Base-by-base conservation (phyloP, 2,888 invertebrate genomes). In the Aporophyla lueneburgensis region DNA sequence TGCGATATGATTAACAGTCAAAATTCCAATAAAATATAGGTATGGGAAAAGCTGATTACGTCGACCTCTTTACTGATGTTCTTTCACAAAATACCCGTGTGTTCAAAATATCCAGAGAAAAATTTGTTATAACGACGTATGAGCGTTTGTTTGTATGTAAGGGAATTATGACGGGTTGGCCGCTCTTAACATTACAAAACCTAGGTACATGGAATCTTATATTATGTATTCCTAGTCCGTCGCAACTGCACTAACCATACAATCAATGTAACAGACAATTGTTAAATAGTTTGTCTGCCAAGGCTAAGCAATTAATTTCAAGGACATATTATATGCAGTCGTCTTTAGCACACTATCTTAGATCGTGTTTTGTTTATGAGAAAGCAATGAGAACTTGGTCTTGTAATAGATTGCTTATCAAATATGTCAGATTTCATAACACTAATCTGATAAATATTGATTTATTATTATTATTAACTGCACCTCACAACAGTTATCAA, bases 171-270 rank as follows among this genome's bases (percentile, higher is more conserved):
- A 33, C 33, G 33, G 33, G 33, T 33, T 1, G 33, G 33, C 33
- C 33, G 33, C 33, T 33, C 33, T 33, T 33, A 62, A 24, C 9
- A 43, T 27, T 24, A 12, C 7, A 54, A 40, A 54, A 40, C 56
- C 46, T 21, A 51, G 40, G 58, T 78, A 73, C 24, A n/a, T 43
- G n/a, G n/a, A 51, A 6, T 63, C 21, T 5, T 16, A 24, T 5
- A 58, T 71, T 75, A 75, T 56, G 84, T 77, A 83, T 84, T 74
- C 68, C 46, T 43, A 24, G 54, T 40, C 1, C 65, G 43, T 74
- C 66, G 14, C n/a, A 33, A 58, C 51, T 74, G 46, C 43, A 81
- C 70, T 78, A 53, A 24, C 59, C n/a, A 81, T 46, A 63, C 81
- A 81, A 65, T 56, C 63, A 65, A 19, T 69, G 54, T 65, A 19